A percentile compares a stretch with the other conserved stretches of the same genome.
These are phyloP conservation scores for Microctenopoma steveboyesi DNA, from an alignment of 2,797 vertebrate species.

Conservation along the genomic window DNA sequence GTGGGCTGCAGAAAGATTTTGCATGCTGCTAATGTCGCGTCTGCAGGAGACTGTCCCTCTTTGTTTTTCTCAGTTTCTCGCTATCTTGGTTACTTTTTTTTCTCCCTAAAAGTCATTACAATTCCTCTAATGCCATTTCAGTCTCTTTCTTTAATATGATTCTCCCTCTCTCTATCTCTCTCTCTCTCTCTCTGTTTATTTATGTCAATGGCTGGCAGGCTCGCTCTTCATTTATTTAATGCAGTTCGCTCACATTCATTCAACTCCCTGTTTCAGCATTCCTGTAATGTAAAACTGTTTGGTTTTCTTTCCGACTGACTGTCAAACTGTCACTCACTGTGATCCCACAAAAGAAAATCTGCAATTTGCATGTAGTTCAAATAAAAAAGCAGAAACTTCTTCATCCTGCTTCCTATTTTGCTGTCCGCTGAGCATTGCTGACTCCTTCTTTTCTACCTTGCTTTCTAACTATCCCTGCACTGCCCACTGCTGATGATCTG, in stretches of 20 bases:
- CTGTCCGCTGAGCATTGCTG: constrained; percentile 13
- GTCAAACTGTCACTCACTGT: constrained; percentile 62
- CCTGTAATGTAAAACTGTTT: constrained; percentile 51
- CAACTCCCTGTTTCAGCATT: constrained; percentile 58
- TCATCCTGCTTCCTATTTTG: constrained; percentile 13
- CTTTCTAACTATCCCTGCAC: too few species aligned
- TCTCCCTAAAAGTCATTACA: constrained; percentile 46
- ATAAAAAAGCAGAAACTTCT: constrained; percentile 44
- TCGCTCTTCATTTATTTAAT: constrained; percentile 71
- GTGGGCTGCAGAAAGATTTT: constrained; percentile 64
- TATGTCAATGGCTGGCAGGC: constrained; percentile 49
- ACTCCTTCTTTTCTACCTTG: constrained; percentile 9
- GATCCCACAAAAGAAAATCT: constrained; percentile 46
- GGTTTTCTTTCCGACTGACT: constrained; percentile 8
- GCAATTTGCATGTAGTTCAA: constrained; percentile 36
- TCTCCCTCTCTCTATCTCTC: constrained; percentile 24
- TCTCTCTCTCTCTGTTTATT: constrained; percentile 37
- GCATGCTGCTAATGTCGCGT: constrained; percentile 68
- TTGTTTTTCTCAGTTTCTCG: constrained; percentile 60
- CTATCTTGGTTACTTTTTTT: constrained; percentile 22
- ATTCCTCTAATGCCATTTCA: constrained; percentile 44
- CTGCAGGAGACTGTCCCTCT: constrained; percentile 66
- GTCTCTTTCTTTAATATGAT: constrained; percentile 52
- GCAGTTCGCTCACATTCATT: constrained; percentile 58
- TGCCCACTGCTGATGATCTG: too few species aligned